A percentile compares a stretch with the other conserved stretches of the same genome.
Evolutionary conservation across 2,888 invertebrate species (phyloP).

Genomic region (Nematopogon swammerdamellus): DNA sequence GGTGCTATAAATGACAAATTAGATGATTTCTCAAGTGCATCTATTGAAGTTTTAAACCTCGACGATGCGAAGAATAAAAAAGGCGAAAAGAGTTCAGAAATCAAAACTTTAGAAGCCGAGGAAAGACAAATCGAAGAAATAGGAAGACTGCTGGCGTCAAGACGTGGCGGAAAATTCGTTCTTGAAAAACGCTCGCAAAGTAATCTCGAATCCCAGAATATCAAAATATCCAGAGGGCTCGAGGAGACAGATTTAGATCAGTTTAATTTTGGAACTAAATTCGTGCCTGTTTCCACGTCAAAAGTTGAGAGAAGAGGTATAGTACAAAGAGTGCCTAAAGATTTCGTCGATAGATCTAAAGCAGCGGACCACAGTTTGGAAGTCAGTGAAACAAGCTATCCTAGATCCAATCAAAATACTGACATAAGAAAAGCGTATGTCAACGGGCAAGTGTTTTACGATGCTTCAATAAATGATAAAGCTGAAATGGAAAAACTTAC

Average conservation of each 20-base stretch:
- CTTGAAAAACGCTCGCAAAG: constrained; percentile 41
- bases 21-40: constrained; percentile 31
- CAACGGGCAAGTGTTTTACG: constrained; percentile 48
- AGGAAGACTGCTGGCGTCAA: constrained; percentile 38
- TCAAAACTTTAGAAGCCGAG: constrained; percentile 44
- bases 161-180: constrained; percentile 33
- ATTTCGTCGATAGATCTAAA: constrained; percentile 9
- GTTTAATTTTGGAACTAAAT: constrained; percentile 38
- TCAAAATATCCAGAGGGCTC: constrained; percentile 18
- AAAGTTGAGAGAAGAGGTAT: constrained; percentile 29
- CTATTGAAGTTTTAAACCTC: constrained; percentile 43
- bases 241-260: constrained; percentile 35
- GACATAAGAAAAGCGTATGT: constrained; percentile 36
- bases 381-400: constrained; percentile 44
- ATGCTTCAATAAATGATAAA: constrained; percentile 36
- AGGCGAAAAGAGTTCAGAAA: constrained; percentile 29
- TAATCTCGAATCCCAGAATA: constrained; percentile 34
- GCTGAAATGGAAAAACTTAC: constrained; percentile 9
- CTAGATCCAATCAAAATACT: constrained; percentile 34
- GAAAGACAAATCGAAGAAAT: constrained; percentile 50
- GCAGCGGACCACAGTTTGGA: constrained; percentile 34
- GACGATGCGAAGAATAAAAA: constrained; percentile 28
- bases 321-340: constrained; percentile 40
- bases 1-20: constrained; percentile 47
- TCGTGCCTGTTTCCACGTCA: constrained; percentile 19